Conservation (phyloP, 2,113 vertebrate species). For the Lontra canadensis region DNA sequence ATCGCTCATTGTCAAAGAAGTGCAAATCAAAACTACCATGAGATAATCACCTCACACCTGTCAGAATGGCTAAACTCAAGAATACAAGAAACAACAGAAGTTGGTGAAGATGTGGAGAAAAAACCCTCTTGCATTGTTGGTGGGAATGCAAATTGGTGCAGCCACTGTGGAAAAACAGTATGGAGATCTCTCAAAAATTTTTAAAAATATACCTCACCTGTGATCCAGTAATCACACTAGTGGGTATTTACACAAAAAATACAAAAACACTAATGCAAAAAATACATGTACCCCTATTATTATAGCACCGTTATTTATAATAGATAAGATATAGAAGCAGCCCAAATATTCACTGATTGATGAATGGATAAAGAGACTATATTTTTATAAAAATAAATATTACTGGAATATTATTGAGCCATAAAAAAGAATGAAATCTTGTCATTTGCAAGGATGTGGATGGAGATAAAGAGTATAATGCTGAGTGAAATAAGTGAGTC, state of each 20-base stretch:
- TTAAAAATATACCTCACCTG: neutral
- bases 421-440: neutral
- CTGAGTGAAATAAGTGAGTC: neutral
- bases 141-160: neutral
- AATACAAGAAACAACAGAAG: neutral
- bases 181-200: neutral
- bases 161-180: neutral
- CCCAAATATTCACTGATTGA: neutral
- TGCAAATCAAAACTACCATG: neutral
- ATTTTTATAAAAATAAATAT: neutral
- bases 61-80: neutral
- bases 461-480: neutral
- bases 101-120: neutral
- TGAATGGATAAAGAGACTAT: neutral
- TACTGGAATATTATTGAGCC: neutral
- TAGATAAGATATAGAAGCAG: neutral
- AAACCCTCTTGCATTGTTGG: neutral
- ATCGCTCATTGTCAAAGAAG: neutral
- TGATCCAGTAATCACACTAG: neutral
- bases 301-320: neutral
- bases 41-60: neutral
- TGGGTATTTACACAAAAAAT: neutral
- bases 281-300: neutral
- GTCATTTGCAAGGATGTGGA: neutral
- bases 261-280: neutral